Evolutionary conservation across 2,888 invertebrate species (phyloP).

Genomic region (Lycaena phlaeas): DNA sequence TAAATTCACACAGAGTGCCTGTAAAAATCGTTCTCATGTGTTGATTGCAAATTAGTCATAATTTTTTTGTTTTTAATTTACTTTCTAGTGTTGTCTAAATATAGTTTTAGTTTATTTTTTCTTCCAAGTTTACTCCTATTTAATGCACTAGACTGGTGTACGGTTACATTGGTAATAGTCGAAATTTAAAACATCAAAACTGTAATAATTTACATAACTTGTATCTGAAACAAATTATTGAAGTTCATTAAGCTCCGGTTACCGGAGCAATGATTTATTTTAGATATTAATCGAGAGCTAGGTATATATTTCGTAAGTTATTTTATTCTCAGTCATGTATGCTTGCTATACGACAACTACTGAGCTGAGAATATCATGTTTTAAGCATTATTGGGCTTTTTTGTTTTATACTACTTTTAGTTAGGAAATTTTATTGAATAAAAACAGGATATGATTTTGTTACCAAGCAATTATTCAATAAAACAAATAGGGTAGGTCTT

Average conservation of each 20-base stretch:
- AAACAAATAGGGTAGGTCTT: conserved; percentile 60
- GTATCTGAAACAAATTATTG: background rate
- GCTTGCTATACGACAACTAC: conserved; percentile 21
- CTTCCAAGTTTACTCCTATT: background rate
- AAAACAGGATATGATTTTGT: conserved; percentile 65
- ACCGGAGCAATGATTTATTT: conserved; percentile 3
- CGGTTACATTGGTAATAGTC: background rate
- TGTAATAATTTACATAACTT: background rate
- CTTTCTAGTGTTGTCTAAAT: conserved; percentile 52
- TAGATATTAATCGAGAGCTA: conserved; percentile 40
- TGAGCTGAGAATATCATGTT: conserved; percentile 28
- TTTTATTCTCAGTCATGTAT: conserved; percentile 48
- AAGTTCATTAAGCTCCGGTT: no score
- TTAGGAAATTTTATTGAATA: conserved; percentile 65
- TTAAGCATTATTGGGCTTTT: conserved; percentile 51
- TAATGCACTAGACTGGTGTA: background rate
- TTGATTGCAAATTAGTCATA: conserved; percentile 57
- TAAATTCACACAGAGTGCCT: conserved; percentile 71
- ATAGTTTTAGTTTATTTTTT: conserved; percentile 46
- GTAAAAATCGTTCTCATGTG: conserved; percentile 57
- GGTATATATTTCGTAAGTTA: conserved; percentile 59
- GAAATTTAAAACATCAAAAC: background rate
- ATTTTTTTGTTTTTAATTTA: conserved; percentile 52
- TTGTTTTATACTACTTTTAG: conserved; percentile 58
- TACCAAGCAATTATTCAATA: conserved; percentile 71